Percentiles rank a stretch among this genome's conserved stretches.
These are phyloP conservation scores for Drosophila sp. DNA, from an alignment of 1,140 invertebrate species.

Conservation along the genomic window DNA sequence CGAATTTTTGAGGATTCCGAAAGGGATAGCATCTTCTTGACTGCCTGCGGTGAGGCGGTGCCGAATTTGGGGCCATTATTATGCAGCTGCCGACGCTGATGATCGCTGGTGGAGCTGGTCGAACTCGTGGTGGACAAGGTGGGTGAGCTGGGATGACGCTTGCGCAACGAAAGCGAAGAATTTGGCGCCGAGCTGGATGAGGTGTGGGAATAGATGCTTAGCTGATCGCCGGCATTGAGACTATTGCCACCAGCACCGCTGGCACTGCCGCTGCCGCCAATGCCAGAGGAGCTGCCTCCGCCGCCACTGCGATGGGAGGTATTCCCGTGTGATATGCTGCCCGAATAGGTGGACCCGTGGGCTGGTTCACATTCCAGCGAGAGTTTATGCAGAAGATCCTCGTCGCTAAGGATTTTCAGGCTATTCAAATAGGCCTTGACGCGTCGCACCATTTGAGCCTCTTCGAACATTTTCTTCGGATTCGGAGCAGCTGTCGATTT, in stretches of 20 bases:
- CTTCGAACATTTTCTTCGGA: conserved; percentile 99
- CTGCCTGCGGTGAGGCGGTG: conserved; percentile 97
- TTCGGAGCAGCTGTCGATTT: conserved; percentile 96
- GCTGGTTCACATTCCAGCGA: conserved; percentile 95
- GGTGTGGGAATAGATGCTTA: conserved; percentile 73
- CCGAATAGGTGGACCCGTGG: conserved; percentile 84
- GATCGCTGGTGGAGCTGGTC: conserved; percentile 93
- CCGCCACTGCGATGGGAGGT: conserved; percentile 78
- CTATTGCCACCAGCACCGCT: conserved; percentile 56
- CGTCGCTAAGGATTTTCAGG: conserved; percentile 93
- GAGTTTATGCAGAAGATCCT: conserved; percentile 93
- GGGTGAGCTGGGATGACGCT: conserved; percentile 87
- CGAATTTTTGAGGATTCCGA: conserved; percentile 94
- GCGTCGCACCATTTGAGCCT: conserved; percentile 98
- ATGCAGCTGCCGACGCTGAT: conserved; percentile 93
- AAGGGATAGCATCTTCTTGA: conserved; percentile 95
- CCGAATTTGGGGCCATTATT: conserved; percentile 89
- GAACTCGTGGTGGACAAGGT: conserved; percentile 93
- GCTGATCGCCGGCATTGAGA: conserved; percentile 71
- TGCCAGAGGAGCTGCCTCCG: conserved; percentile 72
- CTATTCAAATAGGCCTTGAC: conserved; percentile 98
- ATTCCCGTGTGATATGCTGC: conserved; percentile 83
- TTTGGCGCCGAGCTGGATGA: conserved; percentile 71
- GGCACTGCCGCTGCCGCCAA: conserved; percentile 64
- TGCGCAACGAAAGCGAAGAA: conserved; percentile 84